Conservation (phyloP, 2,113 vertebrate species). For the Aix galericulata region DNA sequence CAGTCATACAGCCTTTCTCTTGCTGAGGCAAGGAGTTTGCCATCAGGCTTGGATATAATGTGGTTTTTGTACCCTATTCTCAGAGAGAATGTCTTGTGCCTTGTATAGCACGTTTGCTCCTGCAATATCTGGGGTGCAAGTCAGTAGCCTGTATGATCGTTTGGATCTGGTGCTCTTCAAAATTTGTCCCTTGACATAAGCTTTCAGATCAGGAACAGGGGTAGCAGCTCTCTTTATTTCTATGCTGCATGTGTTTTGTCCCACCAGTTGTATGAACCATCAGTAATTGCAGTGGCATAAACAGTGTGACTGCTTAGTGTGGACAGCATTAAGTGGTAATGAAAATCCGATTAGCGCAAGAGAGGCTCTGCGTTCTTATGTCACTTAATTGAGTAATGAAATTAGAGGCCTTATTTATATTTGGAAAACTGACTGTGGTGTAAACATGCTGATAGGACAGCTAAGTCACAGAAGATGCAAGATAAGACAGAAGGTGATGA, state of each 20-base stretch:
- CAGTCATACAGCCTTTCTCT: neutral
- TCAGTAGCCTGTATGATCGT: neutral
- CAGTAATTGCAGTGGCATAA: neutral
- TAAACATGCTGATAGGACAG: neutral
- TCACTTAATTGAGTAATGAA: neutral
- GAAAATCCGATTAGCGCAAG: neutral
- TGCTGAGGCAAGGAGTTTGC: neutral
- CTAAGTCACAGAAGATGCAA: neutral
- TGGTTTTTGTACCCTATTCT: neutral
- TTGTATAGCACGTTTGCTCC: neutral
- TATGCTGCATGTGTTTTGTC: neutral
- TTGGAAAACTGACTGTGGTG: neutral
- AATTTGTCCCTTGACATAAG: fast-evolving
- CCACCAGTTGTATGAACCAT: neutral
- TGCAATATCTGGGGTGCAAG: fast-evolving
- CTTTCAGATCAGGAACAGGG: neutral
- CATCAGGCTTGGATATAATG: neutral
- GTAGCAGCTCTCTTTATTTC: neutral
- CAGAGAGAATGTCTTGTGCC: neutral
- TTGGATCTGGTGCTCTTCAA: neutral
- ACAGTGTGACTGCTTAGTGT: neutral
- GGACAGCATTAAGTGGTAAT: neutral
- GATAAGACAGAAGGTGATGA: neutral
- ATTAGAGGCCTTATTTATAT: neutral
- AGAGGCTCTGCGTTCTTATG: neutral